These are phyloP conservation scores for Echinometra lucunter DNA, from an alignment of 53 echinoderm and acorn worm species.

Conservation along the genomic window DNA sequence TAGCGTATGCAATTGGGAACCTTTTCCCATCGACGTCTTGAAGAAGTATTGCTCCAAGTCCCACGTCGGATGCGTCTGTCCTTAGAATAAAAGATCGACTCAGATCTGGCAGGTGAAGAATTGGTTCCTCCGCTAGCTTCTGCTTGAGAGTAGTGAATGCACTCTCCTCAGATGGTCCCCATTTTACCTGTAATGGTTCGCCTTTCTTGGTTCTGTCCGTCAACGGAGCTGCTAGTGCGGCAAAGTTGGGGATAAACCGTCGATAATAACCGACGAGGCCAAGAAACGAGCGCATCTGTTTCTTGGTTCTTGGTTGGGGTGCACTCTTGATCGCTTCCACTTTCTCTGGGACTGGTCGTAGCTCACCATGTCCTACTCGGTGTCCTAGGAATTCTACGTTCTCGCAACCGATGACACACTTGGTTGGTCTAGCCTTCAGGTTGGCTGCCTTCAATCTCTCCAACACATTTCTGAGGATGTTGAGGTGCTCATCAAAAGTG, in stretches of 20 bases:
- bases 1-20: slow-evolving; percentile 56
- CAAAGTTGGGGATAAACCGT: slow-evolving; percentile 52
- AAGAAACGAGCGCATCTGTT: slow-evolving; percentile 63
- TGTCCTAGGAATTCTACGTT: too few species aligned
- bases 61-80: neutral
- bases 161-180: neutral
- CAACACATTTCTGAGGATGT: too few species aligned
- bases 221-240: slow-evolving; percentile 59
- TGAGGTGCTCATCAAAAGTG: too few species aligned
- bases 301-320: slow-evolving; percentile 52
- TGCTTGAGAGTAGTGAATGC: neutral
- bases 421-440: too few species aligned
- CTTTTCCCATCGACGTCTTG: neutral
- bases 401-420: too few species aligned
- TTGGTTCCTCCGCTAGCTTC: neutral
- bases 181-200: neutral
- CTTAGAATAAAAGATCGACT: neutral
- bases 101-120: neutral
- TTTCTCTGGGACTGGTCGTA: slow-evolving; percentile 45
- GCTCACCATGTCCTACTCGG: too few species aligned
- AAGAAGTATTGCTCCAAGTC: neutral
- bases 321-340: slow-evolving; percentile 22
- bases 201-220: neutral
- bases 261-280: slow-evolving; percentile 56
- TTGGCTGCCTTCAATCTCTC: too few species aligned